Base-by-base conservation (phyloP, 2,888 invertebrate species). In the Diplazon laetatorius region DNA sequence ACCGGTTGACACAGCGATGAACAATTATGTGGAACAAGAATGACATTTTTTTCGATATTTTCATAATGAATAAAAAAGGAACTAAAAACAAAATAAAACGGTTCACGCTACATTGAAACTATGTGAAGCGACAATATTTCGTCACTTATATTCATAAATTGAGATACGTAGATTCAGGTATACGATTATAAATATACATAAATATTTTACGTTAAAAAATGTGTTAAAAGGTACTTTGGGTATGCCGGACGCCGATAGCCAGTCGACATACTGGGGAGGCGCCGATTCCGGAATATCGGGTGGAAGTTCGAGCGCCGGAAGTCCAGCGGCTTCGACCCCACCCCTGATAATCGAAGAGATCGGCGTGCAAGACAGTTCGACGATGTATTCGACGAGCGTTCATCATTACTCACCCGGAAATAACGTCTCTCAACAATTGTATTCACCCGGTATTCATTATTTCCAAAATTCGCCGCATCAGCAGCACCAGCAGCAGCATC, bases 201-300 rank as follows among this genome's bases (percentile, higher is more conserved):
- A 5, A 30, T n/a, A 30, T 30, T 30, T 30, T 30, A 5, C 30
- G 30, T 30, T 30, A 5, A 55, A 30, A 2, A 14, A 9, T 14
- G 22, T 18, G n/a, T 16, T 44, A 2, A n/a, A 39, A 88, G 87
- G 86, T 57, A 76, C 85, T 2, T 18, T 84, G 55, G 86, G 86
- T 16, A 68, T 86, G 1, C 82, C 86, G 10, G 90, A 89, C 70
- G 82, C 83, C 0, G 90, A 90, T 76, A 88, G 87, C 71, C 90
- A 89, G 55, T 90, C 89, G 25, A 85, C 87, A 1, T 91, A 90
- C 35, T 91, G 90, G 89, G 88, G 88, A 4, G 90, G 87, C 16
- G 82, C 66, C 0, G 90, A 91, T 74, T 90, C 90, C 5, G 90
- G 90, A 9, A 90, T 90, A 59, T 90, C 90, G 14, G 90, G 90